phyloP scores from a whole-genome alignment of 1,140 invertebrate genomes.

The Reticulitermes speratus region DNA sequence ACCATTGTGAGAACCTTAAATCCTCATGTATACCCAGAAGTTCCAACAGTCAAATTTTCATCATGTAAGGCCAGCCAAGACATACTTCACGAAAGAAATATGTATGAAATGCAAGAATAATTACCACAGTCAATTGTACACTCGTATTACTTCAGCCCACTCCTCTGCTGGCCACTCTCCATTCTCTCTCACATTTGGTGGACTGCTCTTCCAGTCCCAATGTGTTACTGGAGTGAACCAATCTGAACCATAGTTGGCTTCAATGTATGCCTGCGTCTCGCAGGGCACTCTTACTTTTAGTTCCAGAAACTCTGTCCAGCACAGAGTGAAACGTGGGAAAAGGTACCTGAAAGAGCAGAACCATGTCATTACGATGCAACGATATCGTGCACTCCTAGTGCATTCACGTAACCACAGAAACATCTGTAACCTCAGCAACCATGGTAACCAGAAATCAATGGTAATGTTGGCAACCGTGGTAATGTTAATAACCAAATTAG shows the following conservation, averaged over 20 bases:
- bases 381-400: too few relatives aligned
- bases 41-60: too few relatives aligned
- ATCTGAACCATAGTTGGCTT: constrained; percentile 58
- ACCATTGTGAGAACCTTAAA: too few relatives aligned
- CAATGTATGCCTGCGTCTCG: constrained; percentile 54
- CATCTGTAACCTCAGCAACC: too few relatives aligned
- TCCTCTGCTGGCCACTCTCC: constrained; percentile 55
- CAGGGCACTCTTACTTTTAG: constrained; percentile 58
- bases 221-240: constrained; percentile 54
- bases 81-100: too few relatives aligned
- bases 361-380: too few relatives aligned
- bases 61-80: too few relatives aligned
- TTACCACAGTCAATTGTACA: constrained; percentile 39
- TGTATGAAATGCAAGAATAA: background rate
- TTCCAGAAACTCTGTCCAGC: constrained; percentile 59
- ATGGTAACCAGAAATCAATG: too few relatives aligned
- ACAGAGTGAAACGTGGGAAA: constrained; percentile 57
- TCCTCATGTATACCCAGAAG: too few relatives aligned
- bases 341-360: constrained; percentile 50
- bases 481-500: too few relatives aligned
- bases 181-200: constrained; percentile 56
- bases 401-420: too few relatives aligned
- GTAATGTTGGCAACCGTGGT: too few relatives aligned
- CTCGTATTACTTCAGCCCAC: constrained; percentile 54
- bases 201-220: constrained; percentile 62